Conservation (phyloP, 1,140 invertebrate genomes). For the Micrasema minimum region DNA sequence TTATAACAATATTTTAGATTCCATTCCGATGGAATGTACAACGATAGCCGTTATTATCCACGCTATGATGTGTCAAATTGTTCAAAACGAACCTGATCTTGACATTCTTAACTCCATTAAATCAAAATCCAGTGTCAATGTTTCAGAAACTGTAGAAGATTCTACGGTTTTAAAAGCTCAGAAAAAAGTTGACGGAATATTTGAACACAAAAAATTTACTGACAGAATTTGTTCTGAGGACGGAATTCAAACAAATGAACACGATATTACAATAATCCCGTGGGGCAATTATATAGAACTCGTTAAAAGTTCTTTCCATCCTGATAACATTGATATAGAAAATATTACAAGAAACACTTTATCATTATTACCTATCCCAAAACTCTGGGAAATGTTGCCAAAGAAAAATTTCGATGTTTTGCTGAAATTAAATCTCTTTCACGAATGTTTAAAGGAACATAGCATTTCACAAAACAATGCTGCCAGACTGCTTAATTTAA, state of each 20-base stretch:
- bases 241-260: too few species aligned
- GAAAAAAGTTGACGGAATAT: slow-evolving; percentile 8
- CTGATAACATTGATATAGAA: neutral
- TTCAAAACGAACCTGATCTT: neutral
- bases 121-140: too few species aligned
- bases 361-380: slow-evolving; percentile 18
- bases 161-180: neutral
- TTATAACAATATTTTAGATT: slow-evolving; percentile 58
- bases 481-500: slow-evolving; percentile 35
- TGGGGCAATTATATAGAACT: slow-evolving; percentile 14
- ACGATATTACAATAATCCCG: slow-evolving; percentile 9
- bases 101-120: neutral
- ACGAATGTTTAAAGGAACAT: slow-evolving; percentile 28
- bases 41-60: slow-evolving; percentile 62
- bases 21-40: slow-evolving; percentile 63
- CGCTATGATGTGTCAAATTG: slow-evolving; percentile 57
- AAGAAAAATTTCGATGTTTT: neutral
- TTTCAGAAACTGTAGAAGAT: neutral
- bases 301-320: neutral
- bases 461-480: slow-evolving; percentile 17
- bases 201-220: slow-evolving; percentile 25
- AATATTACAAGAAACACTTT: slow-evolving; percentile 2
- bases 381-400: slow-evolving; percentile 14
- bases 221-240: slow-evolving; percentile 17
- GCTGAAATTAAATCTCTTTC: slow-evolving; percentile 23